Percentiles rank a stretch among this genome's conserved stretches.
These are phyloP conservation scores for Pluvianellus socialis DNA, from an alignment of 2,113 vertebrate genomes.

Conservation along the genomic window DNA sequence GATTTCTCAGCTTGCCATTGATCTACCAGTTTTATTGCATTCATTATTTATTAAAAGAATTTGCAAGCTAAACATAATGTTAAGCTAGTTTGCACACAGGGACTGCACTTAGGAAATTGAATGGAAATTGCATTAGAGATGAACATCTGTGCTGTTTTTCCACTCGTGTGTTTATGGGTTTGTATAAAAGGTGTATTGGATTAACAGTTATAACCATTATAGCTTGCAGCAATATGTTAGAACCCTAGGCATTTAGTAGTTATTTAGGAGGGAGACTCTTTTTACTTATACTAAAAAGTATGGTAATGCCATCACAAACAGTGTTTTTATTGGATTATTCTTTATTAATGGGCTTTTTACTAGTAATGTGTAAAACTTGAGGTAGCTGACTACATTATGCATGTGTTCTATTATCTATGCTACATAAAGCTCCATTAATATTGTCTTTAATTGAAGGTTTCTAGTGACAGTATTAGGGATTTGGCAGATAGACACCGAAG, in stretches of 20 bases:
- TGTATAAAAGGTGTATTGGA: conserved; percentile 86
- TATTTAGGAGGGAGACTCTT: conserved; percentile 55
- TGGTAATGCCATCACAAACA: background rate
- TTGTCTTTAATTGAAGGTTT: conserved; percentile 31
- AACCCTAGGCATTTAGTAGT: conserved; percentile 60
- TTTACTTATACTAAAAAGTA: conserved; percentile 26
- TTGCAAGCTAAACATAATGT: conserved; percentile 92
- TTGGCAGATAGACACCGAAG: background rate
- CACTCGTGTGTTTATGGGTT: conserved; percentile 83
- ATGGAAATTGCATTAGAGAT: conserved; percentile 92
- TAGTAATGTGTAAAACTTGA: background rate
- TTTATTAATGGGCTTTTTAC: conserved; percentile 49
- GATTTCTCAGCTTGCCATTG: conserved; percentile 88
- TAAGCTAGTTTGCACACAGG: conserved; percentile 90
- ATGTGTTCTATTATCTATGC: background rate
- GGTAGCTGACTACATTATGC: background rate
- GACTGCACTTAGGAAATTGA: conserved; percentile 92
- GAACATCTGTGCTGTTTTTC: conserved; percentile 90
- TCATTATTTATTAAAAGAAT: conserved; percentile 96
- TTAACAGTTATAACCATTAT: conserved; percentile 84
- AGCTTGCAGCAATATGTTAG: conserved; percentile 72
- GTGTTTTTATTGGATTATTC: conserved; percentile 40
- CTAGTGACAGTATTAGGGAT: background rate
- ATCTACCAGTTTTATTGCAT: conserved; percentile 90
- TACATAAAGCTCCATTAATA: conserved; percentile 10